Percentiles rank a stretch among this genome's conserved stretches.
These are phyloP conservation scores for Zonitis immaculata DNA, from an alignment of 2,888 invertebrate genomes.

Conservation along the genomic window DNA sequence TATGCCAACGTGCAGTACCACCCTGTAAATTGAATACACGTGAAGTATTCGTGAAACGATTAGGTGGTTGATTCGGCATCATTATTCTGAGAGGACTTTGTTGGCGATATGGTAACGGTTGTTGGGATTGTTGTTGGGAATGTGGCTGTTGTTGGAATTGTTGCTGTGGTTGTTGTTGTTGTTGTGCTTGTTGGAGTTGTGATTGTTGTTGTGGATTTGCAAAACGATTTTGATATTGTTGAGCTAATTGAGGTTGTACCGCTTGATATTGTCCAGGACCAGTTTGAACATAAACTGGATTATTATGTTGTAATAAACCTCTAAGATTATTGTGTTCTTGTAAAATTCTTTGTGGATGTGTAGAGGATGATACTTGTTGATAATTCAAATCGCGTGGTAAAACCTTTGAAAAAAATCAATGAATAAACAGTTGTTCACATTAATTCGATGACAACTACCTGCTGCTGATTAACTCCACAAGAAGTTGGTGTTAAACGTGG, in stretches of 20 bases:
- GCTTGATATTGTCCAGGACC: slow-evolving; percentile 48
- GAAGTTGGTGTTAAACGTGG: slow-evolving; percentile 27
- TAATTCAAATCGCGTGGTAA: neutral
- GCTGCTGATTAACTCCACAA: slow-evolving; percentile 30
- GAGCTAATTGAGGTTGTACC: slow-evolving; percentile 45
- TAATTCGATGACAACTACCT: slow-evolving; percentile 10
- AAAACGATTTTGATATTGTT: slow-evolving; percentile 42
- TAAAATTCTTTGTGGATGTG: slow-evolving; percentile 56
- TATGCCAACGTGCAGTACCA: slow-evolving; percentile 66
- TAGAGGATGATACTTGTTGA: slow-evolving; percentile 53
- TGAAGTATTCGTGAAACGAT: slow-evolving; percentile 10
- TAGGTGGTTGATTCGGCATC: slow-evolving; percentile 15
- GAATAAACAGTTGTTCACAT: too few species aligned
- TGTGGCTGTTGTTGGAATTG: slow-evolving; percentile 20
- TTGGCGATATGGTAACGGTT: slow-evolving; percentile 6
- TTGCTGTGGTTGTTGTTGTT: slow-evolving; percentile 30
- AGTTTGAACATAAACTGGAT: slow-evolving; percentile 47
- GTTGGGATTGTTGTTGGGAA: slow-evolving; percentile 8
- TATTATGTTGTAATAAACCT: slow-evolving; percentile 45
- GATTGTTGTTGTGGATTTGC: slow-evolving; percentile 32
- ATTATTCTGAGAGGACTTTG: slow-evolving; percentile 11
- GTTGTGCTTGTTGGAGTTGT: slow-evolving; percentile 25
- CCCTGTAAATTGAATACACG: slow-evolving; percentile 29
- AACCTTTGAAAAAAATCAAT: neutral
- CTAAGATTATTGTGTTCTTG: slow-evolving; percentile 45